Percentiles rank a stretch among this genome's conserved stretches.
phyloP scores from a whole-genome alignment of 2,113 vertebrate genomes.

The Chaetops frenatus region DNA sequence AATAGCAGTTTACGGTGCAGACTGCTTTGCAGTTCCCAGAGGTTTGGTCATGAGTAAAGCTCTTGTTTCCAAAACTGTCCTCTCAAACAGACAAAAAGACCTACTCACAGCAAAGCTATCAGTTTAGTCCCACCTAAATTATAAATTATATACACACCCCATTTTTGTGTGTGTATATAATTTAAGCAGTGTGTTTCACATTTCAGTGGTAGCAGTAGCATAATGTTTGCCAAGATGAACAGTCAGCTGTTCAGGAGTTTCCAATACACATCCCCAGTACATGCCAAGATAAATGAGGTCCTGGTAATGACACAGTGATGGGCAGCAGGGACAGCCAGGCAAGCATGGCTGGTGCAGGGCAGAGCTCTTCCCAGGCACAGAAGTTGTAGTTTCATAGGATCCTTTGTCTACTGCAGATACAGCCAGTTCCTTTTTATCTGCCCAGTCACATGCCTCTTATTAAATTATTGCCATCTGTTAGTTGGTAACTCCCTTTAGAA shows the following conservation, averaged over 20 bases:
- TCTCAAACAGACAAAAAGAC: no score
- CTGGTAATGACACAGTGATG: not conserved
- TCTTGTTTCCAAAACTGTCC: not conserved
- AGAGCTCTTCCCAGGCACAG: not conserved
- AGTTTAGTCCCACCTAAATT: not conserved
- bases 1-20: not conserved
- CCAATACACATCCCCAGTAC: accelerated
- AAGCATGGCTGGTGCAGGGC: not conserved
- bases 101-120: not conserved
- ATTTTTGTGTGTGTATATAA: not conserved
- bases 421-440: not conserved
- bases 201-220: not conserved
- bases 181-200: not conserved
- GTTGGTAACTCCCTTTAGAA: not conserved
- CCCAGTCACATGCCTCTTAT: not conserved
- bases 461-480: not conserved
- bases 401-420: accelerated
- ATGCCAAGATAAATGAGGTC: not conserved
- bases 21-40: not conserved
- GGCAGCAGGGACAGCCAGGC: not conserved
- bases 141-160: no score
- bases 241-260: not conserved
- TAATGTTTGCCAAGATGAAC: not conserved
- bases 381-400: not conserved
- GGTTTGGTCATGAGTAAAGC: not conserved